These are phyloP conservation scores for Abramis brama DNA, from an alignment of 2,113 vertebrate species.

Conservation along the genomic window DNA sequence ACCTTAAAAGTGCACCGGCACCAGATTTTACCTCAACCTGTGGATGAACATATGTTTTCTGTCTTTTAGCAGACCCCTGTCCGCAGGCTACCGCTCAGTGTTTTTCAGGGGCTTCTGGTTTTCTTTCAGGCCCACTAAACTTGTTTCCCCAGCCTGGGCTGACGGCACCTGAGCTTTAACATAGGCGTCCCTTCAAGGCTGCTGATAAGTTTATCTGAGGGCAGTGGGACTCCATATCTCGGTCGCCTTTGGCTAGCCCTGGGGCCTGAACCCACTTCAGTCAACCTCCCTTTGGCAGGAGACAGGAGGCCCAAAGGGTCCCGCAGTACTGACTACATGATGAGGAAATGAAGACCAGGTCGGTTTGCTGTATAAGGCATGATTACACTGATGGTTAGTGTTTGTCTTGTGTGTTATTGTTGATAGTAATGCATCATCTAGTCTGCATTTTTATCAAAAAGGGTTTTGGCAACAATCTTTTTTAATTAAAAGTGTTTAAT, in stretches of 20 bases:
- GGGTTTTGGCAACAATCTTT: no score
- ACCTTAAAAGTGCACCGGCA: constrained; percentile 6
- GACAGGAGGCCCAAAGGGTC: constrained; percentile 7
- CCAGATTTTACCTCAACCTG: constrained; percentile 11
- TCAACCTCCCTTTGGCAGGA: constrained; percentile 34
- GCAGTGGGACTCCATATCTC: constrained; percentile 62
- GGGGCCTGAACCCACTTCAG: constrained; percentile 55
- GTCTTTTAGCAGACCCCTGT: constrained; percentile 6
- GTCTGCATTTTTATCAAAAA: neutral
- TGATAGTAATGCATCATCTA: neutral
- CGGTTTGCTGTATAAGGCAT: neutral
- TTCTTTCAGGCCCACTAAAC: constrained; percentile 46
- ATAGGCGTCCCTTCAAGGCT: constrained; percentile 48
- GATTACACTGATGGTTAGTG: neutral
- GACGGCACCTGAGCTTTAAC: constrained; percentile 57
- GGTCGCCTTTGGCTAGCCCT: constrained; percentile 59
- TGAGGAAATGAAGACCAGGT: constrained; percentile 22
- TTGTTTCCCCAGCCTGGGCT: constrained; percentile 51
- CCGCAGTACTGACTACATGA: constrained; percentile 1
- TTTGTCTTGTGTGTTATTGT: neutral
- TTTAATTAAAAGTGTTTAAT: no score
- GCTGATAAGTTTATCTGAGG: constrained; percentile 63
- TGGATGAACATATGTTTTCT: constrained; percentile 10
- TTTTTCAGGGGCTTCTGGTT: constrained; percentile 32
- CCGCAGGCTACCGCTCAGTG: constrained; percentile 29